These are phyloP conservation scores for Peromyscus aztecus DNA, from an alignment of 2,797 vertebrate species.

Conservation along the genomic window DNA sequence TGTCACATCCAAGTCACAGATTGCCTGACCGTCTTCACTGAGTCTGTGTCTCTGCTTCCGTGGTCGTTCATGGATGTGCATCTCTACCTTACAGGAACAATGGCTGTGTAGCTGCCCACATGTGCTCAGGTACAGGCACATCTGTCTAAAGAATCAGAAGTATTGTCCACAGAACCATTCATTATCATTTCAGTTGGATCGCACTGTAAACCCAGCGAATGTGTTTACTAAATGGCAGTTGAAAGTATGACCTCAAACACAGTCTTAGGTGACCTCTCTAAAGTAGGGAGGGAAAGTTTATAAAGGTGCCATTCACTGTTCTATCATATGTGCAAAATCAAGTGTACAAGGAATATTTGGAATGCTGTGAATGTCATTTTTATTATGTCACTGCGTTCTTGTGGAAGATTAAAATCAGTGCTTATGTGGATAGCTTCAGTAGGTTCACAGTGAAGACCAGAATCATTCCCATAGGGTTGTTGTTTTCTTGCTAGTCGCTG, in stretches of 20 bases:
- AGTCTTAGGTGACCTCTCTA: not conserved
- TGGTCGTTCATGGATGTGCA: too few species aligned
- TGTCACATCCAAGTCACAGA: fast-evolving
- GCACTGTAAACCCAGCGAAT: not conserved
- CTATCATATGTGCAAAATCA: not conserved
- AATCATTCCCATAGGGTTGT: not conserved
- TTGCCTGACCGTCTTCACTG: not conserved
- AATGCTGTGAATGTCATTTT: not conserved
- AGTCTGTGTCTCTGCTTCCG: not conserved
- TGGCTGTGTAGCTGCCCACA: fast-evolving
- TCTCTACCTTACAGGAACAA: not conserved
- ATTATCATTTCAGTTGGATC: not conserved
- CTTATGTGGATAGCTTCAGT: not conserved
- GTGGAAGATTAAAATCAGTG: not conserved
- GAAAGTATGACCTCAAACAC: not conserved
- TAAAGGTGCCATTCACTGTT: not conserved
- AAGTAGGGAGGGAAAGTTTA: not conserved
- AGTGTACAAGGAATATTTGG: not conserved
- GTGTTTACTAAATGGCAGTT: not conserved
- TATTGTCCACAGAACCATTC: not conserved
- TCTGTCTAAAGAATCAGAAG: not conserved
- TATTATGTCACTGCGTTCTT: not conserved
- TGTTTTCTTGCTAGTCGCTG: not conserved
- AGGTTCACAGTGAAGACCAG: not conserved
- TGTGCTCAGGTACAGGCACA: not conserved